phyloP scores from a whole-genome alignment of 2,888 invertebrate genomes.

The Acanthoscelides obtectus region DNA sequence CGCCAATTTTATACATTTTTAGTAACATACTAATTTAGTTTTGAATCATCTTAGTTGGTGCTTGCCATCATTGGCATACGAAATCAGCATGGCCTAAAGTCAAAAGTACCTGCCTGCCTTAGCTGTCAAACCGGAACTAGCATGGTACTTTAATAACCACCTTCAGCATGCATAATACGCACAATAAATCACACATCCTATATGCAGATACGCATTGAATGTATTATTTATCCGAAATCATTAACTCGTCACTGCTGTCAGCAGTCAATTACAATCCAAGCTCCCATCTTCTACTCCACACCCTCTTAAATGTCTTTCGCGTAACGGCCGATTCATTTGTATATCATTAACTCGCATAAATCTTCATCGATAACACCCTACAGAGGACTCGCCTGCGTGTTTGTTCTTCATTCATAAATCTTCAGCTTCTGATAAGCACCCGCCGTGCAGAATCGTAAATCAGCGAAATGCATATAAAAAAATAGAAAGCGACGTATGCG shows the following conservation, averaged over 20 bases:
- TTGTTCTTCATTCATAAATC: conserved; percentile 5
- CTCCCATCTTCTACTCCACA: neutral
- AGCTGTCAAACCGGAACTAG: too few species aligned
- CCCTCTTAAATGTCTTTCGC: neutral
- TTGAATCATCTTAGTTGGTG: too few species aligned
- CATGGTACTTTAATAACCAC: neutral
- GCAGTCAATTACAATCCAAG: neutral
- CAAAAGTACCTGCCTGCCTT: too few species aligned
- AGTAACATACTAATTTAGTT: too few species aligned
- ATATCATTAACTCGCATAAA: neutral
- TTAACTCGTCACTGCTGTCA: neutral
- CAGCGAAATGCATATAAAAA: neutral
- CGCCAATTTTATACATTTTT: too few species aligned
- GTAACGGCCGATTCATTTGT: neutral
- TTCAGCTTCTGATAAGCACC: neutral
- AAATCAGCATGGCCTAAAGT: too few species aligned
- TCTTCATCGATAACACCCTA: neutral
- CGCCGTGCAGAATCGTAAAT: neutral
- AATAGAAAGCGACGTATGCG: neutral
- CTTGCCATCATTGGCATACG: too few species aligned
- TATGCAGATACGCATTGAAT: neutral
- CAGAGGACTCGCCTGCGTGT: neutral
- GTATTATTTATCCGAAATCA: neutral
- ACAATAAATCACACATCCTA: neutral
- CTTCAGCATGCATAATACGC: neutral